Evolutionary conservation across 1,140 invertebrate genomes (phyloP), one percentile per base, ranked within the genome.

Genomic region (Ectropis grisescens): DNA sequence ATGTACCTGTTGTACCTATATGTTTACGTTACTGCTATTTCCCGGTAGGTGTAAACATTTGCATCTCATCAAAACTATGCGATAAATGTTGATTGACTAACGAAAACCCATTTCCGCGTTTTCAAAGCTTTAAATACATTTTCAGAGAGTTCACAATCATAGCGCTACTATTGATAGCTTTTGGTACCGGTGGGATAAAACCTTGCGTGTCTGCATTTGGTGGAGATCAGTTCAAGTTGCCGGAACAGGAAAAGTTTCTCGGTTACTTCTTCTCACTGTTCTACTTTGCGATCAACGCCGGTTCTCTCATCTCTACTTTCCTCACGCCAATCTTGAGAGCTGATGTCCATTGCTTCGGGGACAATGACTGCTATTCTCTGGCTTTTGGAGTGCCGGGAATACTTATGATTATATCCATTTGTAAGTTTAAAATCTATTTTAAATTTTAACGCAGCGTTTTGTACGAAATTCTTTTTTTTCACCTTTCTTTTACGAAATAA

Each of bases 151-250:
- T 93, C 16, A 89, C 91, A 1, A 84, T 95, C 4, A 5, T 93
- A n/a, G 95, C 94, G 0, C 76, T 97, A 36, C 50, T 90, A 0
- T 76, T 97, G 9, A 95, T 98, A 46, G 94, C 94, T 1, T 35
- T 96, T 8, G 95, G 96, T 1, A 96, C 95, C 0, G 98, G 96
- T 5, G 95, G 97, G 1, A 99, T 99, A 56, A 99, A 99, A 67
- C 96, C 98, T 0, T 98, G 96, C 67, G 97, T 99, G 0, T 89
- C 94, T 0, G 93, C 97, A 0, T 99, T 99, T 74, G 98, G 98
- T 11, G 98, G 95, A 0, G 97, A 99, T 80, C 98, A 99, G 82
- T 97, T 97, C 68, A 82, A 87, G 40, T 47, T 94, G 22, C 93
- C 93, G 0, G 87, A 90, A 56, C 93, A 92, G 78, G 89, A 88